A percentile compares a stretch with the other conserved stretches of the same genome.
Evolutionary conservation across 2,888 invertebrate species (phyloP).

Genomic region (Bellardia pandia): DNA sequence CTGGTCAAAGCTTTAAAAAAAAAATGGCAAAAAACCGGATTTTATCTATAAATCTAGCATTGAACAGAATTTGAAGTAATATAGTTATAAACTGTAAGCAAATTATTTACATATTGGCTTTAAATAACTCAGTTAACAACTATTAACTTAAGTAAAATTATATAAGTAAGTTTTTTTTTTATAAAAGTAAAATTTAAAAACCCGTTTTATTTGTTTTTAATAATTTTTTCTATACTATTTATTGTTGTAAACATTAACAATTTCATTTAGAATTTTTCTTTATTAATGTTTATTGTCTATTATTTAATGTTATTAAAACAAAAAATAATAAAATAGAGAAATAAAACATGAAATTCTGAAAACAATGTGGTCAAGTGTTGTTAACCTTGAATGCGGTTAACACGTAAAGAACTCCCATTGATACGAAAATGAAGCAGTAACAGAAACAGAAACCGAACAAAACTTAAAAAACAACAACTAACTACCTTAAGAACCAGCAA

Average conservation of each 20-base stretch:
- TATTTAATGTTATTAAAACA: slow-evolving; percentile 30
- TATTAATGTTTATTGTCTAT: slow-evolving; percentile 29
- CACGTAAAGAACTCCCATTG: slow-evolving; percentile 50
- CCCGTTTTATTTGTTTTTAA: slow-evolving; percentile 33
- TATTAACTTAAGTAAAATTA: slow-evolving; percentile 16
- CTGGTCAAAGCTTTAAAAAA: slow-evolving; percentile 32
- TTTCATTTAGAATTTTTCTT: slow-evolving; percentile 20
- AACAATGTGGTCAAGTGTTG: slow-evolving; percentile 68
- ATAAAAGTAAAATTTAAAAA: slow-evolving; percentile 12
- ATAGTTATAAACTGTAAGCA: slow-evolving; percentile 34
- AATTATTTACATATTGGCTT: slow-evolving; percentile 41
- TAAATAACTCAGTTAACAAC: slow-evolving; percentile 17
- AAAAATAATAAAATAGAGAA: slow-evolving; percentile 28
- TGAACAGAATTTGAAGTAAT: slow-evolving; percentile 38
- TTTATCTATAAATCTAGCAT: slow-evolving; percentile 47
- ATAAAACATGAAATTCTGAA: slow-evolving; percentile 56
- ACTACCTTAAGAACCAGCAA: slow-evolving; percentile 6
- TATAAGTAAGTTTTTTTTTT: background rate
- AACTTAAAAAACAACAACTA: background rate
- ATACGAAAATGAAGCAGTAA: slow-evolving; percentile 46
- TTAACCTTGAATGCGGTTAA: slow-evolving; percentile 72
- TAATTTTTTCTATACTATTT: slow-evolving; percentile 9
- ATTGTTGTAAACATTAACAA: background rate
- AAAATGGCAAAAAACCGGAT: slow-evolving; percentile 45
- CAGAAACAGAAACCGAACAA: slow-evolving; percentile 26